These are phyloP conservation scores for Macrochelys suwanniensis DNA, from an alignment of 2,797 vertebrate genomes.

Conservation along the genomic window DNA sequence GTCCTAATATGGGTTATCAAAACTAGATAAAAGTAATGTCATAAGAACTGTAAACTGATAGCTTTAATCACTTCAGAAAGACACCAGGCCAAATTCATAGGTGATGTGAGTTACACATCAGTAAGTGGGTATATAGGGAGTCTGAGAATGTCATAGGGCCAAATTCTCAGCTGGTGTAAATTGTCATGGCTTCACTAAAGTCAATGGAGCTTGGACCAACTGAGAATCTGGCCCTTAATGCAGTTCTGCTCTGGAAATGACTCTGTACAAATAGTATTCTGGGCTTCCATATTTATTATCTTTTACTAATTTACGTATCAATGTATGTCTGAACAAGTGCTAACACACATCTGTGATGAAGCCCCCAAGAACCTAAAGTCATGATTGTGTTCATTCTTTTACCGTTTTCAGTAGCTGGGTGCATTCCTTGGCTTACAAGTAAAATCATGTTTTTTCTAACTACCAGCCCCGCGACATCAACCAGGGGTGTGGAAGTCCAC, in stretches of 20 bases:
- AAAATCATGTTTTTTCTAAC: slow-evolving; percentile 21
- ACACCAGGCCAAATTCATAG: fast-evolving
- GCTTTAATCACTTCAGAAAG: slow-evolving; percentile 17
- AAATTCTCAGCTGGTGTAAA: background rate
- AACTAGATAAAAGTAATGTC: slow-evolving; percentile 68
- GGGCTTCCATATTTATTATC: slow-evolving; percentile 32
- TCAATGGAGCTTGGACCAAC: slow-evolving; percentile 50
- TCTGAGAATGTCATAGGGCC: fast-evolving
- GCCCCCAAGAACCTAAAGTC: background rate
- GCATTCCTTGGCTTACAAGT: slow-evolving; percentile 42
- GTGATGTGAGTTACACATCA: background rate
- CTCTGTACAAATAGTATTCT: slow-evolving; percentile 5
- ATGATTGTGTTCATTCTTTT: slow-evolving; percentile 9
- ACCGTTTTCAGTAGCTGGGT: background rate
- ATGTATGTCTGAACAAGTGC: slow-evolving; percentile 46
- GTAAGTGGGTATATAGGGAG: background rate
- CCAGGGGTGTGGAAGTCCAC: background rate
- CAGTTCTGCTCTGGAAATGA: background rate
- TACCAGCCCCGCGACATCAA: background rate
- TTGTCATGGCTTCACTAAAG: slow-evolving; percentile 59
- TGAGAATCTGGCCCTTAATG: background rate
- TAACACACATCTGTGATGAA: background rate
- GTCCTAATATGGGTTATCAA: slow-evolving; percentile 39
- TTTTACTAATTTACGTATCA: background rate
- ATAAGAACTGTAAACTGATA: slow-evolving; percentile 68